These are phyloP conservation scores for Esperia sulphurella DNA, from an alignment of 2,888 invertebrate species.

Conservation along the genomic window DNA sequence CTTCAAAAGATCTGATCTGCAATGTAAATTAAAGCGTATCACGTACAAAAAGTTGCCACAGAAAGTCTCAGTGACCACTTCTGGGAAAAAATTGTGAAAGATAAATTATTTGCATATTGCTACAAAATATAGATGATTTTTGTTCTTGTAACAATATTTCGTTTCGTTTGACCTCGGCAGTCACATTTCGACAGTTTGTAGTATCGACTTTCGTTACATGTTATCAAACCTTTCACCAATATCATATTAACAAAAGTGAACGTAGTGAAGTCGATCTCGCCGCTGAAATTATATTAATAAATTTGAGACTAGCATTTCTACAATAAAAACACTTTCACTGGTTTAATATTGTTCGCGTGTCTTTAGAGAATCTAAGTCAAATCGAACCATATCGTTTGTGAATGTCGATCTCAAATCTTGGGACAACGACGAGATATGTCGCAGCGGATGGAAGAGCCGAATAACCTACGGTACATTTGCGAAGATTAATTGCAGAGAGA, in stretches of 20 bases:
- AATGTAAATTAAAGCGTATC: no score
- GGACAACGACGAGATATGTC: constrained; percentile 9
- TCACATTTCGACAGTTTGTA: neutral
- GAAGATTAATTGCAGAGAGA: constrained; percentile 23
- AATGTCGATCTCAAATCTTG: constrained; percentile 1
- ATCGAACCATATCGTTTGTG: constrained; percentile 17
- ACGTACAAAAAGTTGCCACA: no score
- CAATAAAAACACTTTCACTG: constrained; percentile 2
- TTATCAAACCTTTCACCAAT: constrained; percentile 52
- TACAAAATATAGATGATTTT: no score
- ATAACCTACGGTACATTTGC: constrained; percentile 11
- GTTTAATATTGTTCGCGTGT: neutral
- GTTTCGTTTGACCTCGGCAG: no score
- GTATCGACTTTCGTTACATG: neutral
- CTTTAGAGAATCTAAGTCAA: neutral
- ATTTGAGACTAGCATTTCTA: neutral
- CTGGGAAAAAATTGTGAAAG: no score
- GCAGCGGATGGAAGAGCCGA: constrained; percentile 13
- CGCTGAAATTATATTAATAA: constrained; percentile 3
- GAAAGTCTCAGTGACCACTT: no score
- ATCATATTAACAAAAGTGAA: constrained; percentile 43
- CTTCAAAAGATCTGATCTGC: no score
- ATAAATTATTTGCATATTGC: no score
- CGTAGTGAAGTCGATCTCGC: constrained; percentile 1
- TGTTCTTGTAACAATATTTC: no score